Percentiles rank a stretch among this genome's conserved stretches.
These are phyloP conservation scores for Virgularia gustaviana DNA, from an alignment of 92 coral and sea anemone species.

Conservation along the genomic window DNA sequence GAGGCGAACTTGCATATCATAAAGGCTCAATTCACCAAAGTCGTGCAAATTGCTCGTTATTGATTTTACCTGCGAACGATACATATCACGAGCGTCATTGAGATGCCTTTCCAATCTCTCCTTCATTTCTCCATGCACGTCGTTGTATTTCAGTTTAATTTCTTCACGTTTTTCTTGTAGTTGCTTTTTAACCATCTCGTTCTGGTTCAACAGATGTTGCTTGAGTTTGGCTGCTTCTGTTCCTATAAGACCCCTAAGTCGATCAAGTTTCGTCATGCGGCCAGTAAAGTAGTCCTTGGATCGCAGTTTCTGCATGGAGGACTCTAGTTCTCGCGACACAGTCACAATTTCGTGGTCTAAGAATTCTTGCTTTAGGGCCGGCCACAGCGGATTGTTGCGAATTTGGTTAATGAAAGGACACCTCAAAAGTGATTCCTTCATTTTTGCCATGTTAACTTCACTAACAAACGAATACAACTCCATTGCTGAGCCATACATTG, in stretches of 20 bases:
- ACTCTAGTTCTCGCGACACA: constrained; percentile 13
- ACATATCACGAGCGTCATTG: constrained; percentile 15
- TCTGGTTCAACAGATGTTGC: not conserved
- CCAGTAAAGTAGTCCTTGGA: not conserved
- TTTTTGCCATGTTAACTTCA: not conserved
- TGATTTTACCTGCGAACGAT: not conserved
- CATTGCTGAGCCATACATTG: not conserved
- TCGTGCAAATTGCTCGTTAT: not conserved
- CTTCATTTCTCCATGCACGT: not conserved
- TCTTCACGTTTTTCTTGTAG: constrained; percentile 5
- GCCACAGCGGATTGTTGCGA: constrained; percentile 65
- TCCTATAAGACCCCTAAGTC: not conserved
- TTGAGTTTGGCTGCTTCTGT: not conserved
- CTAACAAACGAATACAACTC: not conserved
- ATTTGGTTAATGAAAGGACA: constrained; percentile 57
- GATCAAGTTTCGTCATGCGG: not conserved
- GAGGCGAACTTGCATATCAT: constrained; percentile 10
- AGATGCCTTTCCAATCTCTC: not conserved
- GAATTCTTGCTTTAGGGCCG: constrained; percentile 63
- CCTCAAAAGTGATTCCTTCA: constrained; percentile 3
- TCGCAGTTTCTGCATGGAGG: not conserved
- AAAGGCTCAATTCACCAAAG: constrained; percentile 11
- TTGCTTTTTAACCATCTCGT: not conserved
- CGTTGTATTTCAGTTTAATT: not conserved
- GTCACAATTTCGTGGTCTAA: constrained; percentile 60